Evolutionary conservation across 2,888 invertebrate species (phyloP).

Genomic region (Luperina testacea): DNA sequence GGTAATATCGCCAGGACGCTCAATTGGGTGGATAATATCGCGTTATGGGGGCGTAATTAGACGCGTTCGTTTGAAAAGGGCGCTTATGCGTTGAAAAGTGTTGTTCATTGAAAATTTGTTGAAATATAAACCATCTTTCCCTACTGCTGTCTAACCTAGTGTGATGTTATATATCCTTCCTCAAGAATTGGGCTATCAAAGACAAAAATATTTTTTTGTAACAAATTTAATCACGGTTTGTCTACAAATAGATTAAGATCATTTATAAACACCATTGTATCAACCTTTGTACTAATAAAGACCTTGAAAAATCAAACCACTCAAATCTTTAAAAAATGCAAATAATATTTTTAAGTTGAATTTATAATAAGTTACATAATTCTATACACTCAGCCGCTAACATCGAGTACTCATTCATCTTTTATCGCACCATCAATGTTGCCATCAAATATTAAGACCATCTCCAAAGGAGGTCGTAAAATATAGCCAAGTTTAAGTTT

Average conservation of each 20-base stretch:
- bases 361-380: neutral
- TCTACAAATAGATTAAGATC: no score
- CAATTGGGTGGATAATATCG: constrained; percentile 5
- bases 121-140: neutral
- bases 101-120: neutral
- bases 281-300: no score
- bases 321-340: neutral
- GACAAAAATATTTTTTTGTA: no score
- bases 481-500: constrained; percentile 14
- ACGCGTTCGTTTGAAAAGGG: neutral
- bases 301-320: no score
- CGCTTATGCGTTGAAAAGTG: neutral
- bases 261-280: no score
- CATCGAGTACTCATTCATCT: neutral
- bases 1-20: neutral
- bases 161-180: no score
- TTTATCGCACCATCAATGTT: neutral
- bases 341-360: neutral
- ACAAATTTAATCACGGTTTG: no score
- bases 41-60: constrained; percentile 2
- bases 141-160: no score
- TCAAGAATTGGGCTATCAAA: no score
- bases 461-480: neutral
- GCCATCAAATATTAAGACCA: constrained; percentile 12
- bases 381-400: neutral